Conservation (phyloP, 2,113 vertebrate genomes). For the Hippocampus guttulatus region DNA sequence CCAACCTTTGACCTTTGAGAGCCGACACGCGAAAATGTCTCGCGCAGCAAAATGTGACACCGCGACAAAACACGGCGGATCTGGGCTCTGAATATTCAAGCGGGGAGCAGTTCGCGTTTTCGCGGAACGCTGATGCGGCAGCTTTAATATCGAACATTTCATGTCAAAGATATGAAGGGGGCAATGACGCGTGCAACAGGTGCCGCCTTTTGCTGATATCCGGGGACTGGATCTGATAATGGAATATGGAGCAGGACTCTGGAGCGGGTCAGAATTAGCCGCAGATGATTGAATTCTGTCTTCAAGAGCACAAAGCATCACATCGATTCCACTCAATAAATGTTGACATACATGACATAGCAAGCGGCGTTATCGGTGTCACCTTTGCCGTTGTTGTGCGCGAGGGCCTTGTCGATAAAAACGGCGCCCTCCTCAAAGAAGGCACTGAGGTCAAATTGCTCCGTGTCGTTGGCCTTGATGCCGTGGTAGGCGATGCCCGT, state of each 20-base stretch:
- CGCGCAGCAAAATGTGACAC: conserved; percentile 18
- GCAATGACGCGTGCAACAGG: conserved; percentile 8
- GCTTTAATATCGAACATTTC: neutral
- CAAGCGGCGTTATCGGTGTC: neutral
- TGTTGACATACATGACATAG: neutral
- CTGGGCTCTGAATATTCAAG: neutral
- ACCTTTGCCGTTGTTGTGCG: conserved; percentile 89
- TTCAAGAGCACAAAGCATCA: neutral
- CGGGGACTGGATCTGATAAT: conserved; percentile 30
- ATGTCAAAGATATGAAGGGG: neutral
- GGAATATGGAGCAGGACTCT: conserved; percentile 56
- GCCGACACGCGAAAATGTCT: conserved; percentile 14
- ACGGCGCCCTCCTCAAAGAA: conserved; percentile 94
- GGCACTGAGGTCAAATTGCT: conserved; percentile 89
- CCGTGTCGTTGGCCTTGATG: conserved; percentile 90
- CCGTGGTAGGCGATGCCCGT: conserved; percentile 91
- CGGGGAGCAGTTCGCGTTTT: neutral
- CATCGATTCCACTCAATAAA: neutral
- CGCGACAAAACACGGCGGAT: conserved; percentile 1
- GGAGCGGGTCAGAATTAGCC: conserved; percentile 55
- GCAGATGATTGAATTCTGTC: conserved; percentile 14
- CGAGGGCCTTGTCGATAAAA: conserved; percentile 90
- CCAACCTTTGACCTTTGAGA: conserved; percentile 39
- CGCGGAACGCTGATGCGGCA: neutral
- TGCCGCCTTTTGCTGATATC: conserved; percentile 5